Evolutionary conservation across 1,140 invertebrate genomes (phyloP).

Genomic region (Diorhabda sublineata): DNA sequence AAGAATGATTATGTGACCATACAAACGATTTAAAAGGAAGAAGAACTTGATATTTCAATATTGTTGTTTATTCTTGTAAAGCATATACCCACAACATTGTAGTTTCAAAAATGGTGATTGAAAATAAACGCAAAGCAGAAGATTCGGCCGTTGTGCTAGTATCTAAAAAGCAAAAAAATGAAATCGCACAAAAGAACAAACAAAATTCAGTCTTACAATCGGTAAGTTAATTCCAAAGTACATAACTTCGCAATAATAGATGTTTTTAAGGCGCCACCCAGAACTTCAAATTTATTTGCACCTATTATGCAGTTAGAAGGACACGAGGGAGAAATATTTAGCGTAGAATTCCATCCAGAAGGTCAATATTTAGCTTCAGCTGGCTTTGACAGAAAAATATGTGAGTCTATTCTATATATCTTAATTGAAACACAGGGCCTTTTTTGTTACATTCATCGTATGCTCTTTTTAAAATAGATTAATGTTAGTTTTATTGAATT

Average conservation of each 20-base stretch:
- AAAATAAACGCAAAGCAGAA: conserved; percentile 64
- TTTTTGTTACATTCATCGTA: no score
- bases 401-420: conserved; percentile 58
- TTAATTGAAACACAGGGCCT: no score
- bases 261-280: conserved; percentile 53
- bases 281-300: conserved; percentile 84
- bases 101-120: conserved; percentile 44
- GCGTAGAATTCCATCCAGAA: conserved; percentile 92
- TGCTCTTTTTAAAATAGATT: no score
- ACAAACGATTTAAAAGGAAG: no score
- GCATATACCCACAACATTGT: no score
- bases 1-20: no score
- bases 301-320: conserved; percentile 97
- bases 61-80: no score
- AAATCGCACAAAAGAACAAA: conserved; percentile 61
- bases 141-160: conserved; percentile 65
- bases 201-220: conserved; percentile 65
- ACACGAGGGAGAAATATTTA: conserved; percentile 95
- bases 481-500: no score
- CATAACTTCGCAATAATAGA: background rate
- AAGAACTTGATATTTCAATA: no score
- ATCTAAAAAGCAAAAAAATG: conserved; percentile 66
- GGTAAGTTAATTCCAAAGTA: conserved; percentile 41
- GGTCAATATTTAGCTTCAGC: conserved; percentile 89
- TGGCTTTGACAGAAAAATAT: conserved; percentile 96